These are phyloP conservation scores for Babylonia areolata DNA, from an alignment of 1,140 invertebrate species.

Conservation along the genomic window DNA sequence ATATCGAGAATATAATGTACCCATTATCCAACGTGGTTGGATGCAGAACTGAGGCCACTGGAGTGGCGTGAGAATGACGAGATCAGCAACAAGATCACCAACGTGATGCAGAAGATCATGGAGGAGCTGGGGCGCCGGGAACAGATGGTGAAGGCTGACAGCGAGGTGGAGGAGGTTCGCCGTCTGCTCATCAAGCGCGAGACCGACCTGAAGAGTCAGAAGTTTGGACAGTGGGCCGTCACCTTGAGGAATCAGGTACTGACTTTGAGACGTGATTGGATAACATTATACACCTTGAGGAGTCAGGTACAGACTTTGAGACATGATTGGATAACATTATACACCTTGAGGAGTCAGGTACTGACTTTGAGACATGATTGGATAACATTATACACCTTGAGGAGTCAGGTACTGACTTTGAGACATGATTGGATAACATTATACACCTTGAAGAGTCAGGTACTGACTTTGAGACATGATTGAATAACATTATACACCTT, in stretches of 20 bases:
- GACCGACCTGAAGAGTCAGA: slow-evolving; percentile 35
- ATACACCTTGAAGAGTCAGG: no score
- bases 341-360: slow-evolving; percentile 31
- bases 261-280: no score
- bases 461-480: no score
- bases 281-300: slow-evolving; percentile 19
- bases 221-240: slow-evolving; percentile 48
- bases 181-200: slow-evolving; percentile 18
- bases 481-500: no score
- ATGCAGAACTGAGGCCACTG: not conserved
- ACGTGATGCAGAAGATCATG: not conserved
- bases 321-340: no score
- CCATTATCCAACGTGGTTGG: no score
- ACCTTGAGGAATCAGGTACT: slow-evolving; percentile 32
- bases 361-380: no score
- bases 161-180: not conserved
- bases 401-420: slow-evolving; percentile 27
- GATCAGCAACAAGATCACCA: not conserved
- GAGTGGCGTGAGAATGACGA: not conserved
- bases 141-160: not conserved
- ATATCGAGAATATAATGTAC: not conserved
- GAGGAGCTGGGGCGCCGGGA: not conserved
- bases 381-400: no score
- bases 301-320: slow-evolving; percentile 33
- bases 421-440: no score